Percentiles rank a stretch among this genome's conserved stretches.
phyloP scores from a whole-genome alignment of 2,797 vertebrate species.

The Paedocypris micromegethes region DNA sequence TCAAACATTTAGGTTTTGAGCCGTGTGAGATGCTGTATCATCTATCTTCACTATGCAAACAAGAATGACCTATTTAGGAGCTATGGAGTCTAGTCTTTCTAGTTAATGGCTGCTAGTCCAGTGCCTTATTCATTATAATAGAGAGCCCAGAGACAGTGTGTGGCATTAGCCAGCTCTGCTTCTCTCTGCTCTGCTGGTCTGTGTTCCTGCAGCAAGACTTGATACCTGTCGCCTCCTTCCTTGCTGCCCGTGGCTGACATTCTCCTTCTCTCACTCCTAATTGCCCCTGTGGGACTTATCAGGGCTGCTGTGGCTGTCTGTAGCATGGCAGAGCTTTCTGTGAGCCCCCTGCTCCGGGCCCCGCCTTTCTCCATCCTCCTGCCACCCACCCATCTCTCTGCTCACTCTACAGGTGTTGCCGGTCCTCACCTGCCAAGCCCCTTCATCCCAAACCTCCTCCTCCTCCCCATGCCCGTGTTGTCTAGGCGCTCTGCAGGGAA shows the following conservation, averaged over 20 bases:
- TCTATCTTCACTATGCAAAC: constrained; percentile 28
- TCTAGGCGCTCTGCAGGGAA: constrained; percentile 38
- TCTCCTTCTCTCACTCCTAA: constrained; percentile 70
- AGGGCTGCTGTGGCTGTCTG: constrained; percentile 61
- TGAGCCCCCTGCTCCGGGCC: constrained; percentile 32
- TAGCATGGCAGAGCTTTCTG: constrained; percentile 51
- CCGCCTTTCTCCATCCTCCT: constrained; percentile 14
- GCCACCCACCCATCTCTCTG: constrained; percentile 13
- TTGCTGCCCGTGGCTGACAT: constrained; percentile 59
- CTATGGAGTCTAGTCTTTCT: constrained; percentile 11
- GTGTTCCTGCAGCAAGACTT: constrained; percentile 46
- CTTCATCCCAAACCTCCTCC: background rate
- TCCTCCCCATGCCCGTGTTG: background rate
- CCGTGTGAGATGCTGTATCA: constrained; percentile 27
- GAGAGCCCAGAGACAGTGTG: constrained; percentile 35
- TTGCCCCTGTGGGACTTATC: constrained; percentile 69
- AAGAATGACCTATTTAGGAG: constrained; percentile 39
- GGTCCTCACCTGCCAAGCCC: constrained; percentile 24
- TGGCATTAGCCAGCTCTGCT: constrained; percentile 43
- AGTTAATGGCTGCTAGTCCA: constrained; percentile 41
- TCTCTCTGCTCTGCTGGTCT: constrained; percentile 42
- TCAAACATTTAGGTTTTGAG: constrained; percentile 33
- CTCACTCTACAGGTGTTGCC: constrained; percentile 47
- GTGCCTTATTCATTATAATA: constrained; percentile 49
- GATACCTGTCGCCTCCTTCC: constrained; percentile 49